phyloP scores from a whole-genome alignment of 2,888 invertebrate genomes.

The Microctonus aethiopoides region DNA sequence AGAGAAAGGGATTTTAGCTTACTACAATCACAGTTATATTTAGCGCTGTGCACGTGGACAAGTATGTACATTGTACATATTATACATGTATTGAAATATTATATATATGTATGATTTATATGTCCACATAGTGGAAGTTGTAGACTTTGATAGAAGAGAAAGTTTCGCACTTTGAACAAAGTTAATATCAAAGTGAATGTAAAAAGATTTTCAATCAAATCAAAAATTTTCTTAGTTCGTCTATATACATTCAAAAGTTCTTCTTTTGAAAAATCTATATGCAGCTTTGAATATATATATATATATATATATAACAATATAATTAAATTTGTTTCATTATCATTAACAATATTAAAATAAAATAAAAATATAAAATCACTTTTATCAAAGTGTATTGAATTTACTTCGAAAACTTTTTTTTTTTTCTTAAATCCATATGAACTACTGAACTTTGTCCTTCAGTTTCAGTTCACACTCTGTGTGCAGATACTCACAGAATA shows the following conservation, averaged over 20 bases:
- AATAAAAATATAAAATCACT: no score
- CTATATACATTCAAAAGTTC: not conserved
- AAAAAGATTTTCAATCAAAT: constrained; percentile 41
- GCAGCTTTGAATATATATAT: no score
- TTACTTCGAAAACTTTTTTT: no score
- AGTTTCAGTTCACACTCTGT: not conserved
- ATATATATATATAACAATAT: no score
- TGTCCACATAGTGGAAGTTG: not conserved
- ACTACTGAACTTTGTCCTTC: no score
- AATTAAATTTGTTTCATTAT: no score
- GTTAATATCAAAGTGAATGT: constrained; percentile 19
- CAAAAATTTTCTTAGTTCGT: constrained; percentile 33
- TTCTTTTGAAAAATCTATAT: not conserved
- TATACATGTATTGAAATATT: not conserved
- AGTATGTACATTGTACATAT: not conserved
- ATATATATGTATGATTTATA: not conserved
- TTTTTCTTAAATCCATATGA: no score
- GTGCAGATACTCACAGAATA: constrained; percentile 12
- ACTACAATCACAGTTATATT: constrained; percentile 11
- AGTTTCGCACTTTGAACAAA: not conserved
- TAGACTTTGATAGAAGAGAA: not conserved
- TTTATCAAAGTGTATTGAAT: no score
- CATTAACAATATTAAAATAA: no score
- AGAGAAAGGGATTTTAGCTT: constrained; percentile 8
- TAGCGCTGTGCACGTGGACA: not conserved